Conservation (phyloP, 2,888 invertebrate genomes). For the Trichogramma evanescens region DNA sequence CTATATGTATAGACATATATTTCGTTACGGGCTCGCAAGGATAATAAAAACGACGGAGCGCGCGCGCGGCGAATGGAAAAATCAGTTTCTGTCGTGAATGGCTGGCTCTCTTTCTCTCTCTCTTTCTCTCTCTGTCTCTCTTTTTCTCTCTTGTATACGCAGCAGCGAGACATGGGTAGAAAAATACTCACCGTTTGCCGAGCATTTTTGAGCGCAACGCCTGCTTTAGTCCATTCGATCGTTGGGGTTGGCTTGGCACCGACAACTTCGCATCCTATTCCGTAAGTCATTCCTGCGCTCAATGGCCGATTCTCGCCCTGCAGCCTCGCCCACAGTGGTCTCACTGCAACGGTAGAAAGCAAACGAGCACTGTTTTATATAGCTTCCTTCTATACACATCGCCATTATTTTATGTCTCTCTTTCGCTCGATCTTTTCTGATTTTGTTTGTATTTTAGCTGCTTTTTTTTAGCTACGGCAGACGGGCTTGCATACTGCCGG, state of each 20-base stretch:
- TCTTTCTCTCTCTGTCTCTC: constrained; percentile 8
- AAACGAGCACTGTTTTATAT: no score
- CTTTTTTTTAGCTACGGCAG: no score
- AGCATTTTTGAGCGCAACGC: constrained; percentile 59
- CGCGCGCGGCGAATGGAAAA: constrained; percentile 6
- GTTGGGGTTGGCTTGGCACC: constrained; percentile 72
- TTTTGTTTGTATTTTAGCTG: no score
- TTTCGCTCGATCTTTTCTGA: no score
- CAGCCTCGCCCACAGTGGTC: constrained; percentile 64
- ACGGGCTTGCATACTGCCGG: no score
- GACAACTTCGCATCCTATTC: constrained; percentile 65
- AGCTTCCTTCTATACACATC: no score
- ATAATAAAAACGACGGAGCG: neutral
- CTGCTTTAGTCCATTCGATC: constrained; percentile 73
- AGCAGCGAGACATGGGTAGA: neutral
- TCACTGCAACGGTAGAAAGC: constrained; percentile 52
- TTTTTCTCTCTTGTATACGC: neutral
- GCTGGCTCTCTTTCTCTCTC: neutral
- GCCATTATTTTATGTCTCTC: no score
- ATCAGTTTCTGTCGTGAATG: constrained; percentile 9
- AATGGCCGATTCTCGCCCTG: constrained; percentile 64
- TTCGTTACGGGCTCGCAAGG: no score
- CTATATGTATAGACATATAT: no score
- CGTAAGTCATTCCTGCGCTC: constrained; percentile 65
- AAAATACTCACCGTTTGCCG: constrained; percentile 58